Percentiles rank a stretch among this genome's conserved stretches.
Conservation (phyloP, 1,140 invertebrate genomes). For the Archivesica marissinica region DNA sequence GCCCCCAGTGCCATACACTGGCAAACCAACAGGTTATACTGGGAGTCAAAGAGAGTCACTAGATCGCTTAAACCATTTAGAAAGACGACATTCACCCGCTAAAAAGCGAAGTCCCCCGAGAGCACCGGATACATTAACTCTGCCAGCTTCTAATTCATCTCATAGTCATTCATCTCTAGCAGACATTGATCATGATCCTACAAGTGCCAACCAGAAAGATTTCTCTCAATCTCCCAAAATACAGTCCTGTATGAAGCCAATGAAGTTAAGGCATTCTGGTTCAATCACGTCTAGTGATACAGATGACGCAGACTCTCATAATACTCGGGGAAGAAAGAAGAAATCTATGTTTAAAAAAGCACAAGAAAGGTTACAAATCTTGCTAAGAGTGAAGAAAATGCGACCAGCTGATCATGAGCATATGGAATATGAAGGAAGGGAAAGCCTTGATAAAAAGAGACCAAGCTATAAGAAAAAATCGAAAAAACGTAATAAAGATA, state of each 20-base stretch:
- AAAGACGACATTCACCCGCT: neutral
- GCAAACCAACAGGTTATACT: neutral
- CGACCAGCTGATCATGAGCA: neutral
- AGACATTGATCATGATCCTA: neutral
- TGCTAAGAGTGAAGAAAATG: constrained; percentile 19
- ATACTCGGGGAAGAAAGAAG: constrained; percentile 35
- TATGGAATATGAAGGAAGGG: neutral
- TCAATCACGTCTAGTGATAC: constrained; percentile 13
- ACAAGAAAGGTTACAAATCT: constrained; percentile 11
- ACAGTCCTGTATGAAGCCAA: neutral
- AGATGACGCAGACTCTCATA: neutral
- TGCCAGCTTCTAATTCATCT: neutral
- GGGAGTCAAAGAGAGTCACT: neutral
- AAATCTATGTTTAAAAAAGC: constrained; percentile 64
- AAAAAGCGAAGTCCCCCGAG: neutral
- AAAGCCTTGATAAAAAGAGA: neutral
- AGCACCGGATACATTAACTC: neutral
- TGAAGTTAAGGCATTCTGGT: neutral
- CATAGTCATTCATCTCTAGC: neutral
- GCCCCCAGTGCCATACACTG: constrained; percentile 49
- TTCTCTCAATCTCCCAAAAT: neutral
- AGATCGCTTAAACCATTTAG: neutral
- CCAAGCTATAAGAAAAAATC: constrained; percentile 11
- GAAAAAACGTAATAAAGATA: neutral
- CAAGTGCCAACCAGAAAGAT: too few relatives aligned